These are phyloP conservation scores for Dasypogon diadema DNA, from an alignment of 2,888 invertebrate species.

Conservation along the genomic window DNA sequence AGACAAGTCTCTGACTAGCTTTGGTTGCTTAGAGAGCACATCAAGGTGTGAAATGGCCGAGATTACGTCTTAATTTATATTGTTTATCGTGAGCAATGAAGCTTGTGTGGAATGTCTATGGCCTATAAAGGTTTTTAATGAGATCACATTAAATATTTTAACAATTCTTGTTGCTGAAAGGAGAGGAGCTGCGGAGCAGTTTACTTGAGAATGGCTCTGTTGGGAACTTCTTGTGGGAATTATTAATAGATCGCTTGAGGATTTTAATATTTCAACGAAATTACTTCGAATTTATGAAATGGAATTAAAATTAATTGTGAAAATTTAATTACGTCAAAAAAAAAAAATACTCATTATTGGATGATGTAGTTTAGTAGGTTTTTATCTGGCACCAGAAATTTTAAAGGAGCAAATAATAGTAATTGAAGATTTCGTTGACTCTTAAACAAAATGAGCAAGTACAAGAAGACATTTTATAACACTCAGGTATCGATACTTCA, in stretches of 20 bases:
- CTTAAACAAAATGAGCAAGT: no score
- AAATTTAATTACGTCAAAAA: background rate
- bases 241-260: slow-evolving; percentile 13
- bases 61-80: slow-evolving; percentile 48
- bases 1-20: background rate
- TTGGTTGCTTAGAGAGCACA: background rate
- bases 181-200: background rate
- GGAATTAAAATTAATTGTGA: background rate
- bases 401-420: no score
- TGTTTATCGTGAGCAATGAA: slow-evolving; percentile 34
- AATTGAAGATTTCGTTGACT: no score
- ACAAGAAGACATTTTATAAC: no score
- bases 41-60: slow-evolving; percentile 40
- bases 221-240: no score
- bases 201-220: background rate
- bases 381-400: no score
- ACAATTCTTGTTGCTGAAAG: slow-evolving; percentile 2
- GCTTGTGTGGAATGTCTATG: slow-evolving; percentile 37
- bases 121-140: slow-evolving; percentile 39
- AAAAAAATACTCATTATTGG: no score
- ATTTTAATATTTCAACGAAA: background rate
- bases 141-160: slow-evolving; percentile 40
- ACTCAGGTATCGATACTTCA: no score
- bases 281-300: background rate
- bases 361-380: no score